Conservation (phyloP, 2,888 invertebrate species). For the Cerceris rybyensis region DNA sequence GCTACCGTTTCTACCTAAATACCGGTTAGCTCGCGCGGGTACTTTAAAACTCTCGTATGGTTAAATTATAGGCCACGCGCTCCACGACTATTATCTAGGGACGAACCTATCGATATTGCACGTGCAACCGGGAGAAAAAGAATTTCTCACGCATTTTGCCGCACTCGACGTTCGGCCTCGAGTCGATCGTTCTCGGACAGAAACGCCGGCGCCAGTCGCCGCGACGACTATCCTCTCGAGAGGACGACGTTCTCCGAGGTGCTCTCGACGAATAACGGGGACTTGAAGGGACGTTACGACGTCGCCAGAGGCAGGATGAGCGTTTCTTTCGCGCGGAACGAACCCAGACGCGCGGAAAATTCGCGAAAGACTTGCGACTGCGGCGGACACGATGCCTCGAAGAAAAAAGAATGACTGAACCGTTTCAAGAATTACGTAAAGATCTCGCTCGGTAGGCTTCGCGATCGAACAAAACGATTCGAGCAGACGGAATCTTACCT, state of each 20-base stretch:
- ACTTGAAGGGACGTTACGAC: no score
- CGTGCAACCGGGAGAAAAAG: conserved; percentile 35
- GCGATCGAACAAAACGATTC: conserved; percentile 37
- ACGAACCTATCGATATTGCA: conserved; percentile 50
- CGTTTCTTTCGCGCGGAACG: neutral
- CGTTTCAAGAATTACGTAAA: conserved; percentile 59
- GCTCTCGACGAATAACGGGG: neutral
- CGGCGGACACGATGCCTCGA: conserved; percentile 47
- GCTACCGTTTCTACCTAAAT: conserved; percentile 13
- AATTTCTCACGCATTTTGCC: conserved; percentile 12
- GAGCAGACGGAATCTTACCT: conserved; percentile 38
- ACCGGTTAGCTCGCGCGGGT: conserved; percentile 10
- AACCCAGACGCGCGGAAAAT: conserved; percentile 8
- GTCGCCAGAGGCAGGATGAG: no score
- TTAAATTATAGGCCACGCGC: conserved; percentile 60
- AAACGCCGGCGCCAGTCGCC: neutral
- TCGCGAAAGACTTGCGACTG: conserved; percentile 23
- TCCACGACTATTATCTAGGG: conserved; percentile 43
- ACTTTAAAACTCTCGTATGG: conserved; percentile 52
- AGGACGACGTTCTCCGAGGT: neutral
- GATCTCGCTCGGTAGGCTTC: conserved; percentile 32
- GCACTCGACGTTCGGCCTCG: conserved; percentile 9
- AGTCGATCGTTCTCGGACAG: neutral
- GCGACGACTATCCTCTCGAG: neutral
- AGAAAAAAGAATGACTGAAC: conserved; percentile 23